A percentile compares a stretch with the other conserved stretches of the same genome.
These are phyloP conservation scores for Lutjanus campechanus DNA, from an alignment of 2,797 vertebrate genomes.

Conservation along the genomic window DNA sequence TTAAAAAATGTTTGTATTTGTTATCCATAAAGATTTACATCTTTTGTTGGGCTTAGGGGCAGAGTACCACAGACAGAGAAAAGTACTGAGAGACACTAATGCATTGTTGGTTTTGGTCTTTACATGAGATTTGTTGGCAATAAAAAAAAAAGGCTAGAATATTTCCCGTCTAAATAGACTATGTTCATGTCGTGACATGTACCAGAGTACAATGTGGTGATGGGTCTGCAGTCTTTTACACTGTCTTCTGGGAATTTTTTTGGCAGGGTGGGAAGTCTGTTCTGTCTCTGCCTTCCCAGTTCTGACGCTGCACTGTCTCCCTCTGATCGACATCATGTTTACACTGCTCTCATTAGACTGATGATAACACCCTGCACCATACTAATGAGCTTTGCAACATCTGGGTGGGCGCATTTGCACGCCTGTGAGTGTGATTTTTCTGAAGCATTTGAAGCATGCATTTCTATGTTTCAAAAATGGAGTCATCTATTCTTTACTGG, in stretches of 20 bases:
- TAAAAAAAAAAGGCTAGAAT: not conserved
- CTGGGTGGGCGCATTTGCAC: constrained; percentile 1
- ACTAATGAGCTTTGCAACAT: constrained; percentile 48
- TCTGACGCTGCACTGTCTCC: constrained; percentile 38
- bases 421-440: not conserved
- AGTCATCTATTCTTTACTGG: constrained; percentile 15
- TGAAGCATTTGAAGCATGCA: not conserved
- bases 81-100: not conserved
- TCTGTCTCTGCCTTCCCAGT: constrained; percentile 36
- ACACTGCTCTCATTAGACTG: constrained; percentile 59
- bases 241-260: constrained; percentile 19
- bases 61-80: not conserved
- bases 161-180: not conserved
- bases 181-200: constrained; percentile 18
- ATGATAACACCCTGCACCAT: constrained; percentile 48
- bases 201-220: constrained; percentile 30
- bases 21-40: not conserved
- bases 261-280: constrained; percentile 23
- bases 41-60: not conserved
- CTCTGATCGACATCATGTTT: constrained; percentile 52
- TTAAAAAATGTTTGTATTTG: not conserved
- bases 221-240: constrained; percentile 15
- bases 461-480: constrained; percentile 12
- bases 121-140: not conserved
- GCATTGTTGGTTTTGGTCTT: constrained; percentile 12